These are phyloP conservation scores for Alviniconcha marisindica DNA, from an alignment of 1,140 invertebrate genomes.

Conservation along the genomic window DNA sequence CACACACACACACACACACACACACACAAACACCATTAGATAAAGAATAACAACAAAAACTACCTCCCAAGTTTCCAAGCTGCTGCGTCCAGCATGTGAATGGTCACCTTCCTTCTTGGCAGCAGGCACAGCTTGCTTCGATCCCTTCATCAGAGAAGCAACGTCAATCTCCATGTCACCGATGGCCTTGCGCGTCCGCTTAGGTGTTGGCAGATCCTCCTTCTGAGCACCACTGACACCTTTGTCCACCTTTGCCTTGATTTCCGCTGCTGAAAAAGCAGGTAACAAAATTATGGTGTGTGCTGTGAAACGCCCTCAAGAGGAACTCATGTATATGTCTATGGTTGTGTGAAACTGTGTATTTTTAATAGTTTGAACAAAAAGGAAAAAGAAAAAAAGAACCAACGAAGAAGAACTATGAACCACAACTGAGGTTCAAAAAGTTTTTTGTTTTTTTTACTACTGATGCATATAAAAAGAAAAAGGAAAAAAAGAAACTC, in stretches of 20 bases:
- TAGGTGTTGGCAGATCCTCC: constrained; percentile 7
- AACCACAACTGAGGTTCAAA: no score
- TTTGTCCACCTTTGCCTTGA: not conserved
- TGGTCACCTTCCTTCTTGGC: constrained; percentile 51
- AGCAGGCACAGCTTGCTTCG: not conserved
- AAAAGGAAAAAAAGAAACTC: no score
- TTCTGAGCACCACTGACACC: not conserved
- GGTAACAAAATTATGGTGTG: not conserved
- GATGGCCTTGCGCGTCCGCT: constrained; percentile 24
- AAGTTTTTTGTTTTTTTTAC: no score
- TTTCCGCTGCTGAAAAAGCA: not conserved
- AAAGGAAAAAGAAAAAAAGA: no score
- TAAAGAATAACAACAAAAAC: not conserved
- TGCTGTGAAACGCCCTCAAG: no score
- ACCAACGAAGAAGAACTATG: no score
- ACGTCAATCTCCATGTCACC: constrained; percentile 56
- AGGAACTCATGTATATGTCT: no score
- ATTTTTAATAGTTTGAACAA: no score
- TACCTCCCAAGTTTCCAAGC: not conserved
- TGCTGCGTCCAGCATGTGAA: constrained; percentile 35
- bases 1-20: no score
- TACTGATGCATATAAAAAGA: no score
- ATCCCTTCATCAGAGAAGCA: constrained; percentile 54
- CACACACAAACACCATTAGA: no score
- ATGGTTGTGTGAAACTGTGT: no score